These are phyloP conservation scores for Heliconius nattereri DNA, from an alignment of 1,140 invertebrate genomes.

Conservation along the genomic window DNA sequence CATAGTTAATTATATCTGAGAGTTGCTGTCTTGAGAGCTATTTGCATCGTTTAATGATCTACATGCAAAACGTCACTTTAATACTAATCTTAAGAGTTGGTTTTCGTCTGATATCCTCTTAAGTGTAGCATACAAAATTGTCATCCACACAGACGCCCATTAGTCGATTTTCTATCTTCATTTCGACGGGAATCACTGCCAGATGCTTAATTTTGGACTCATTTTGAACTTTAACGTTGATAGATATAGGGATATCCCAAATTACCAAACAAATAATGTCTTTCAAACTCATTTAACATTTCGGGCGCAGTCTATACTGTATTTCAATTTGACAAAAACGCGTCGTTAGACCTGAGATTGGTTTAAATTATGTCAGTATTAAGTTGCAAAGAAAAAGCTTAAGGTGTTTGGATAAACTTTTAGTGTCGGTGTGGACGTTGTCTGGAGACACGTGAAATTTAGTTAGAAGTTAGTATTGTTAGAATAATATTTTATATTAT, in stretches of 20 bases:
- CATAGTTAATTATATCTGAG: constrained; percentile 74
- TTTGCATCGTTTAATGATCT: constrained; percentile 72
- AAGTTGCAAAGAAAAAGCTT: constrained; percentile 22
- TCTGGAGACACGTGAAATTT: constrained; percentile 18
- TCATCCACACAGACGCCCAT: constrained; percentile 76
- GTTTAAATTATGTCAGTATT: constrained; percentile 61
- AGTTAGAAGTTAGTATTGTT: background rate
- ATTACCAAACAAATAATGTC: constrained; percentile 37
- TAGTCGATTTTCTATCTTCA: constrained; percentile 76
- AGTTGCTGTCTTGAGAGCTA: constrained; percentile 62
- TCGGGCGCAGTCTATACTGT: constrained; percentile 60
- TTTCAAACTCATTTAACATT: constrained; percentile 70
- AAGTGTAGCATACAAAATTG: constrained; percentile 66
- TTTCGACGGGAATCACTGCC: constrained; percentile 60
- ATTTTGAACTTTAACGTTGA: constrained; percentile 48
- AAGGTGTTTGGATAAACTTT: background rate
- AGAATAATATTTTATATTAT: background rate
- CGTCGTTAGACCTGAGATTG: constrained; percentile 69
- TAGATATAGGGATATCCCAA: constrained; percentile 40
- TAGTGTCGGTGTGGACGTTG: constrained; percentile 26
- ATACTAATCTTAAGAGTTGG: constrained; percentile 18
- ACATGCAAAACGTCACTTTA: constrained; percentile 45
- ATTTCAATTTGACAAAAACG: constrained; percentile 77
- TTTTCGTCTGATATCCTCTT: constrained; percentile 35
- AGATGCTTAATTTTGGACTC: constrained; percentile 44